Evolutionary conservation across 2,888 invertebrate genomes (phyloP), one percentile per base, ranked within the genome.

Genomic region (Dynastes hyllus): DNA sequence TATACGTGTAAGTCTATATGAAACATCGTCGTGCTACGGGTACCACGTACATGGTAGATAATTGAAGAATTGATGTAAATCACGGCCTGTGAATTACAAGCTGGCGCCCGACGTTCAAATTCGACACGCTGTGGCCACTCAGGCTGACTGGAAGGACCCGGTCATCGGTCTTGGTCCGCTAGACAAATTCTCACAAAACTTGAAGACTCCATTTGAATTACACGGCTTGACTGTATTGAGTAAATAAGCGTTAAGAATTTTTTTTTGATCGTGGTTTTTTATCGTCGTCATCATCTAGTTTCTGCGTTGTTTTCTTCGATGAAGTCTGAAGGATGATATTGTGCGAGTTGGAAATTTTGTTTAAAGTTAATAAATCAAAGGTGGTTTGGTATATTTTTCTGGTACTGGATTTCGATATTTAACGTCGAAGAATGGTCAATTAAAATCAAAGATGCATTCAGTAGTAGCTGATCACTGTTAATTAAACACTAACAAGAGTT

Each of bases 181-280:
- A 75, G 78, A 78, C 53, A 78, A 78, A 65, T 78, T 78, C 78
- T 55, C 78, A 78, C 73, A 78, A 78, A 70, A 45, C 40, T 65
- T 78, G 78, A 78, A 73, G 75, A 75, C 78, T 78, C 78, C 78
- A 78, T 78, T 66, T 51, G 51, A 65, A 27, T 63, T 45, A 63
- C 65, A 63, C 29, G 63, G 37, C 65, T 65, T 13, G 63, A 76
- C 63, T 13, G 29, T 32, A 29, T 29, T 8, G 32, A 63, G 11
- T 63, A 63, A 63, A 63, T 29, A 63, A 63, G 63, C 22, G 55
- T 27, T 13, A 29, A 32, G 29, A 29, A 22, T 6, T 2, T 32
- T 63, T 29, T 63, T 63, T 63, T 13, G 11, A 8, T 45, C 45
- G 11, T 45, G 9, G 8, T 45, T 45, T 45, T 45, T 45, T 11